A percentile compares a stretch with the other conserved stretches of the same genome.
phyloP scores from a whole-genome alignment of 2,113 vertebrate genomes.

The Ginglymostoma cirratum region DNA sequence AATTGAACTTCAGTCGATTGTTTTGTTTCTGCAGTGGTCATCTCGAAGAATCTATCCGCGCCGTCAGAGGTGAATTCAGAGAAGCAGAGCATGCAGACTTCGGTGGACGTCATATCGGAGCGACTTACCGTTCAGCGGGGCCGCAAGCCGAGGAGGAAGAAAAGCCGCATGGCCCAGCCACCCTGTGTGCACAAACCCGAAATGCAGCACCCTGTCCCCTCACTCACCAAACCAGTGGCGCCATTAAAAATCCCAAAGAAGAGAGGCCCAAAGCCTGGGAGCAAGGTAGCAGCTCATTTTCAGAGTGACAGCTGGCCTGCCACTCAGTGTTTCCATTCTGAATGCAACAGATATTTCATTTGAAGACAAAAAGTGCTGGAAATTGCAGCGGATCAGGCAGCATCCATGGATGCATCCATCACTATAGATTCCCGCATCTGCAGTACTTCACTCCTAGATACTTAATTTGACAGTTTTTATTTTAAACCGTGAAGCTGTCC shows the following conservation, averaged over 20 bases:
- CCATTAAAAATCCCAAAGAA: conserved; percentile 92
- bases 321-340: not conserved
- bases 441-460: too few species aligned
- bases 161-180: conserved; percentile 49
- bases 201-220: conserved; percentile 59
- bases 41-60: conserved; percentile 76
- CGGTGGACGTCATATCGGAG: conserved; percentile 64
- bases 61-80: conserved; percentile 74
- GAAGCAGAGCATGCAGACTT: conserved; percentile 68
- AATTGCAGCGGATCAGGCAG: not conserved
- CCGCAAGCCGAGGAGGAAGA: conserved; percentile 85
- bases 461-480: too few species aligned
- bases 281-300: conserved; percentile 67
- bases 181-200: not conserved
- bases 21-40: conserved; percentile 62
- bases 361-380: not conserved
- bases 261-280: conserved; percentile 93
- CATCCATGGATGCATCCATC: too few species aligned
- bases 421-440: too few species aligned
- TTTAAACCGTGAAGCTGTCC: too few species aligned
- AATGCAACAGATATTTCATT: not conserved
- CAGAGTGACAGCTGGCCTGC: not conserved
- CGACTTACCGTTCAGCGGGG: conserved; percentile 71
- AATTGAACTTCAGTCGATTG: conserved; percentile 2
- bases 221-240: conserved; percentile 67